Evolutionary conservation across 2,797 vertebrate genomes (phyloP), one percentile per base, ranked within the genome.

Genomic region (Apodemus agrarius): DNA sequence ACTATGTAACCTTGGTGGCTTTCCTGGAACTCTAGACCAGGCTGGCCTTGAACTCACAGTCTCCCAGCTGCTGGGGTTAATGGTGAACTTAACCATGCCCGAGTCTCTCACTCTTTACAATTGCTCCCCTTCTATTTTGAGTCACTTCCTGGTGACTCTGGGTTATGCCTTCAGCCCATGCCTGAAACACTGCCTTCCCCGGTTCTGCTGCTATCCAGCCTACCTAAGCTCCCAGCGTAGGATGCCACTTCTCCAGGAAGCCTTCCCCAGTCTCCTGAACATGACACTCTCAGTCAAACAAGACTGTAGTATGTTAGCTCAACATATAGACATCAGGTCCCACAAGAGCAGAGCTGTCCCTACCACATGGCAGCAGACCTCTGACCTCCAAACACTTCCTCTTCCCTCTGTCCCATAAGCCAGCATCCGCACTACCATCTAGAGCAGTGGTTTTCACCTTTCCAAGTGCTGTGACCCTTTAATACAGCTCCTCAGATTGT

Each of bases 291-390:
- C 9, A 40, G 0, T 0, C 14, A 21, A 31, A 40, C 31, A 22
- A 1, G 34, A 75, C 7, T 9, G 21, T 1, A 13, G 57, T 12
- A 61, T 22, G 31, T 59, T 29, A 61, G 43, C 29, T 72, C 21
- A 3, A 9, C 31, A 7, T 1, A 14, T 2, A n/a, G 3, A 31
- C 6, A 6, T 3, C 0, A 21, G 37, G 43, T 3, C 10, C 49
- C 57, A 40, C 0, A 0, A 29, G 6, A 67, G n/a, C 76, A 65
- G 49, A 59, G 76, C 14, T 8, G 2, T 7, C 2, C 1, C 22
- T 14, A 14, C n/a, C 11, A 6, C 4, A 5, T 37, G 69, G 17
- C 17, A 14, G 59, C 13, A 75, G 49, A 49, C 11, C 1, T 1
- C 7, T 76, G 52, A 19, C 29, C 34, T 67, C 37, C 12, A 34